Evolutionary conservation across 2,888 invertebrate genomes (phyloP).

Genomic region (Philopedon plagiatum): DNA sequence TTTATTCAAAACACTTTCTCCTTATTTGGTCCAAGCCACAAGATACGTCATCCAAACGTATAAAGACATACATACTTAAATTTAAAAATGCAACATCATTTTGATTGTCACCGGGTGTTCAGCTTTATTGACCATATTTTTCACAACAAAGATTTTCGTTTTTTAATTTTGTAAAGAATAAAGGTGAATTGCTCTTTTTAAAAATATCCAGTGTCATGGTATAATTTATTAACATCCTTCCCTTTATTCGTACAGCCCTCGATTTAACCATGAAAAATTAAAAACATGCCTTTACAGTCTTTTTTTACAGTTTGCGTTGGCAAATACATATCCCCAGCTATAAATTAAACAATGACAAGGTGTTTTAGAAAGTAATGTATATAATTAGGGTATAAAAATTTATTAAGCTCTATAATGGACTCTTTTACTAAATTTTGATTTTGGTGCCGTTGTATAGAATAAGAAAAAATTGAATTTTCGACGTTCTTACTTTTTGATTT

Average conservation of each 20-base stretch:
- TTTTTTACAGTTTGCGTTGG: neutral
- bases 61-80: neutral
- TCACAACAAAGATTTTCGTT: slow-evolving; percentile 9
- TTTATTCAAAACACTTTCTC: too few relatives aligned
- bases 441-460: too few relatives aligned
- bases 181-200: slow-evolving; percentile 42
- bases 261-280: slow-evolving; percentile 40
- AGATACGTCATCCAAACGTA: neutral
- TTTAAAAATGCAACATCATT: neutral
- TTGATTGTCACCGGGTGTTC: neutral
- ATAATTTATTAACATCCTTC: slow-evolving; percentile 14
- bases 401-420: too few relatives aligned
- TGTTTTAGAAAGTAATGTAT: too few relatives aligned
- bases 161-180: slow-evolving; percentile 25
- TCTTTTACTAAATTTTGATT: too few relatives aligned
- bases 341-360: neutral
- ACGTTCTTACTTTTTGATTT: too few relatives aligned
- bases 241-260: slow-evolving; percentile 39
- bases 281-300: slow-evolving; percentile 6
- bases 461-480: too few relatives aligned
- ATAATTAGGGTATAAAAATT: too few relatives aligned
- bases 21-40: too few relatives aligned
- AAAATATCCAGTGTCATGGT: slow-evolving; percentile 39
- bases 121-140: slow-evolving; percentile 7
- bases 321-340: neutral